Conservation (phyloP, 2,797 vertebrate species). For the Vireo griseus region DNA sequence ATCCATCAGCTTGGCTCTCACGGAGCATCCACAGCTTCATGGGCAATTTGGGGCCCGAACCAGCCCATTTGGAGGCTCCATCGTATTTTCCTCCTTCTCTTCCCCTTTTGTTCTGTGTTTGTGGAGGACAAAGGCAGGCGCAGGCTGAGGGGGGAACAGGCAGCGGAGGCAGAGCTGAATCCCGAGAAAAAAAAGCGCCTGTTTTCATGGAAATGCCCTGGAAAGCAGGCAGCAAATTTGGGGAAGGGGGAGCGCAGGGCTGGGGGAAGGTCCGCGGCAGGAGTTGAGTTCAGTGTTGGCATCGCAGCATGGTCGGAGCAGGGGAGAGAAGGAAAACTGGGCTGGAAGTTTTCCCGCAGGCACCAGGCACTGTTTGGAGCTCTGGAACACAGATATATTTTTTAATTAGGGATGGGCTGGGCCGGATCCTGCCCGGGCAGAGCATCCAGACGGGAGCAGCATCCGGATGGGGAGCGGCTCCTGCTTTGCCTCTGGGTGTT, state of each 20-base stretch:
- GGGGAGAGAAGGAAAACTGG: neutral
- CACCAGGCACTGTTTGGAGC: slow-evolving; percentile 34
- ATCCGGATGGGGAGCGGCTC: rapidly evolving
- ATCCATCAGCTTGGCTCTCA: neutral
- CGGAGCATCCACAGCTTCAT: neutral
- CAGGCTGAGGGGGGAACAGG: neutral
- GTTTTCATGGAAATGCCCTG: neutral
- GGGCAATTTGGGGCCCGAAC: neutral
- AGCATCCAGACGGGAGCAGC: neutral
- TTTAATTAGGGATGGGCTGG: slow-evolving; percentile 17
- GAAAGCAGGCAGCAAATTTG: neutral
- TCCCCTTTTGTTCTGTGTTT: neutral
- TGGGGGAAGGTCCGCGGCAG: neutral
- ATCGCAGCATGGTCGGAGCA: neutral
- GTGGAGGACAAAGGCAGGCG: slow-evolving; percentile 15
- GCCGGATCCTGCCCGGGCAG: neutral
- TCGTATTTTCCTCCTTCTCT: neutral
- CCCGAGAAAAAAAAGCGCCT: neutral
- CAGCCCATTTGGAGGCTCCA: neutral
- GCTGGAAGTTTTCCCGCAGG: slow-evolving; percentile 61
- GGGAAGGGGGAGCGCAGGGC: neutral
- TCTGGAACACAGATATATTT: neutral
- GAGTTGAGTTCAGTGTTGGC: rapidly evolving
- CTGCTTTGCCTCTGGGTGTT: neutral
- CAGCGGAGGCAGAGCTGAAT: neutral